Base-by-base conservation (phyloP, 2,888 invertebrate genomes). In the Leptinotarsa tumamoca region DNA sequence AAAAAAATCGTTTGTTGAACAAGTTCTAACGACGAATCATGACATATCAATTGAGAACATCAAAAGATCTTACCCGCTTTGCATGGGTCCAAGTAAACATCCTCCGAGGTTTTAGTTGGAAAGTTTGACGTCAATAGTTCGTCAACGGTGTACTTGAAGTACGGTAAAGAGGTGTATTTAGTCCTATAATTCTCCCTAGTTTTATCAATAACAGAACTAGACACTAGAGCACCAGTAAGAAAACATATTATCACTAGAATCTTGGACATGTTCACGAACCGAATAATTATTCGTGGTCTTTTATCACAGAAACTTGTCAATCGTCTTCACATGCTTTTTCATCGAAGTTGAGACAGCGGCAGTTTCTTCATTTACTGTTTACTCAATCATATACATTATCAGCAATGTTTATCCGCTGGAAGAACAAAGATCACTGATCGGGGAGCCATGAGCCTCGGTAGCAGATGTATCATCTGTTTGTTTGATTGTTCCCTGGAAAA, bases 31-130 rank as follows among this genome's bases (percentile, higher is more conserved):
- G 33, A 5, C 33, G 5, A 33, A 33, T 43, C 10, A 10, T 43
- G 43, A 43, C 10, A 43, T 43, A 13, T 43, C 43, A 13, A 13
- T 15, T 23, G 58, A 23, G 4, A 21, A 58, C 23, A 58, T 58
- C 7, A 56, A 58, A 54, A 27, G 14, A 13, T 33, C 68, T 92
- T 89, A 96, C 96, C 94, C 87, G 95, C 94, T 91, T 96, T 96
- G 89, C 96, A 96, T 73, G 96, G 94, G 89, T 96, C 96, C 90
- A 95, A 90, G 86, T 96, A 94, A 80, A 94, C 88, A 87, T 96
- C 96, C 79, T 91, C 90, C 66, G 94, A 95, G 76, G 93, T 91
- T 85, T 92, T 93, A 78, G 90, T 90, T 67, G 93, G 92, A 84
- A 94, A 95, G 80, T 90, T 90, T 73, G 89, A 90, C 72, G 89